These are phyloP conservation scores for Gastrophryne carolinensis DNA, from an alignment of 2,797 vertebrate species.

Conservation along the genomic window DNA sequence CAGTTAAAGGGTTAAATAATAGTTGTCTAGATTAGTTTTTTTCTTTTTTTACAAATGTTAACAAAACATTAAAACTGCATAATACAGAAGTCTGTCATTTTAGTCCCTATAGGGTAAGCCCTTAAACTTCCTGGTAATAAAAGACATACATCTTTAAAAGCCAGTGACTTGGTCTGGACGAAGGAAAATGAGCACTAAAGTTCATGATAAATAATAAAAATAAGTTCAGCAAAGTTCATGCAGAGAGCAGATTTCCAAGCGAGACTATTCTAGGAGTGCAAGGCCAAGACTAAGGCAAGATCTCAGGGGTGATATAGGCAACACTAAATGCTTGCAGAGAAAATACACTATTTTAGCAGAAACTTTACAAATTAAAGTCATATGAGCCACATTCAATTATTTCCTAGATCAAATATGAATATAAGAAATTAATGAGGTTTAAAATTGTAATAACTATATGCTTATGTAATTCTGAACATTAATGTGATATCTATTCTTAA, in stretches of 20 bases:
- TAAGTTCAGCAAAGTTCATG: background rate
- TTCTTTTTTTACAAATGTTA: too few relatives aligned
- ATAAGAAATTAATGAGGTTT: background rate
- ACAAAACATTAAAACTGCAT: too few relatives aligned
- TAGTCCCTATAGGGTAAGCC: background rate
- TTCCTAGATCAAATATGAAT: background rate
- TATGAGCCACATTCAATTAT: background rate
- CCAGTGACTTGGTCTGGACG: background rate
- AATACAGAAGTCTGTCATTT: too few relatives aligned
- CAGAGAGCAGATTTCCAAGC: background rate
- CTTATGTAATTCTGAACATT: too few relatives aligned
- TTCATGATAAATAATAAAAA: conserved; percentile 20
- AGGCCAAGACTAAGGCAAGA: background rate
- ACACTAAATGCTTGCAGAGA: background rate
- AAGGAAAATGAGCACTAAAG: background rate
- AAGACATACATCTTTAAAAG: background rate
- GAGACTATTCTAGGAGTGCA: background rate
- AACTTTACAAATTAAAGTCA: background rate
- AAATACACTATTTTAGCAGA: background rate
- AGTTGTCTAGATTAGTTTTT: too few relatives aligned
- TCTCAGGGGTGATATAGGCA: background rate
- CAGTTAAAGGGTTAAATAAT: too few relatives aligned
- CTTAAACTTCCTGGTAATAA: background rate
- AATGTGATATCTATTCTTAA: too few relatives aligned
- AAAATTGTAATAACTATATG: too few relatives aligned